Conservation (phyloP, 2,888 invertebrate species). For the Netelia virgata region DNA sequence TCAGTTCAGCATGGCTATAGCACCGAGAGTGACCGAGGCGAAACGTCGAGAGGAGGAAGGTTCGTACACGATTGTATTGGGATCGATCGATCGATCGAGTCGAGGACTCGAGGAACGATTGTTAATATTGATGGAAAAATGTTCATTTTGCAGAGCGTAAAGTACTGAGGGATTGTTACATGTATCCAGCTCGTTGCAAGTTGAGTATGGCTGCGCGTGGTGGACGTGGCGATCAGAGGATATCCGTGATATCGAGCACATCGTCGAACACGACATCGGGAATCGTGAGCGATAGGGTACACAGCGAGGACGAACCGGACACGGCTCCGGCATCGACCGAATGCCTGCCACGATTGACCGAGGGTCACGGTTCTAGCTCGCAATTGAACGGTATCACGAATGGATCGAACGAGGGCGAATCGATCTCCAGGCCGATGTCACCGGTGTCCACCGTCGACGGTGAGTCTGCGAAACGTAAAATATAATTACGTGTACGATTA, state of each 20-base stretch:
- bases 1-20: slow-evolving; percentile 97
- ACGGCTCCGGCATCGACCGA: slow-evolving; percentile 95
- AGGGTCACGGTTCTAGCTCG: slow-evolving; percentile 73
- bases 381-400: slow-evolving; percentile 73
- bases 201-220: slow-evolving; percentile 88
- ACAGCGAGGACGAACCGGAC: slow-evolving; percentile 97
- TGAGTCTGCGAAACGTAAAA: slow-evolving; percentile 61
- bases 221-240: slow-evolving; percentile 92
- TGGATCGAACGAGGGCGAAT: slow-evolving; percentile 69
- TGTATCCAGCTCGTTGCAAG: slow-evolving; percentile 88
- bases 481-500: no score
- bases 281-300: slow-evolving; percentile 97
- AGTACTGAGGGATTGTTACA: slow-evolving; percentile 89
- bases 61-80: slow-evolving; percentile 67
- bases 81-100: no score
- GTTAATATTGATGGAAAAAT: slow-evolving; percentile 72
- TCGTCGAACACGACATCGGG: slow-evolving; percentile 99
- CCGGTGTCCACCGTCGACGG: slow-evolving; percentile 80
- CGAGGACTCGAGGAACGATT: no score
- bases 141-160: slow-evolving; percentile 86
- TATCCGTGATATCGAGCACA: slow-evolving; percentile 96
- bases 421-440: slow-evolving; percentile 78
- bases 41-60: slow-evolving; percentile 94
- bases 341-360: slow-evolving; percentile 88
- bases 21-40: slow-evolving; percentile 93